phyloP scores from a whole-genome alignment of 2,888 invertebrate species.

The Sepioteuthis lessoniana region DNA sequence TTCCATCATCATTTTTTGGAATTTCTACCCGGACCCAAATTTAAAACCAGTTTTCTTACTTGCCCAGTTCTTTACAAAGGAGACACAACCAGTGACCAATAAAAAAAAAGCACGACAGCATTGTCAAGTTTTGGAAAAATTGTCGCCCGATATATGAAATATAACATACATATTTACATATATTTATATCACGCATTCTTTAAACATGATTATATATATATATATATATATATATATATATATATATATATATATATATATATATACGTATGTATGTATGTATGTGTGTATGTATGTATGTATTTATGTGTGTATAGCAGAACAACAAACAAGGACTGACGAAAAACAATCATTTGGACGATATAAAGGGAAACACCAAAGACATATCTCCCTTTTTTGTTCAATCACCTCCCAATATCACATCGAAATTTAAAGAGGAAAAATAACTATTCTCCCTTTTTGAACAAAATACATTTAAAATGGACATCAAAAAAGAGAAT shows the following conservation, averaged over 20 bases:
- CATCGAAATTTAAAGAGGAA: constrained; percentile 13
- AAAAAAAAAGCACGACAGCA: neutral
- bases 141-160: neutral
- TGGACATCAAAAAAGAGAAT: neutral
- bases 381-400: neutral
- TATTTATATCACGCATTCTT: neutral
- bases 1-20: neutral
- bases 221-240: neutral
- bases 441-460: neutral
- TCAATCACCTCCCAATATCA: neutral
- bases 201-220: neutral
- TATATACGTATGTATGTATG: neutral
- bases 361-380: neutral
- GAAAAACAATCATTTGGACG: neutral
- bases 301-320: neutral
- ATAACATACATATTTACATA: constrained; percentile 33
- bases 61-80: neutral
- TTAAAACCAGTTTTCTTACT: neutral
- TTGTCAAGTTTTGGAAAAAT: neutral
- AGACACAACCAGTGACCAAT: neutral
- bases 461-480: neutral
- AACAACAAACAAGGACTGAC: neutral
- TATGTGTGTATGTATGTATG: neutral
- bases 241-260: no score
- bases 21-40: neutral